Base-by-base conservation (phyloP, 2,113 vertebrate species). In the Sylvia atricapilla region DNA sequence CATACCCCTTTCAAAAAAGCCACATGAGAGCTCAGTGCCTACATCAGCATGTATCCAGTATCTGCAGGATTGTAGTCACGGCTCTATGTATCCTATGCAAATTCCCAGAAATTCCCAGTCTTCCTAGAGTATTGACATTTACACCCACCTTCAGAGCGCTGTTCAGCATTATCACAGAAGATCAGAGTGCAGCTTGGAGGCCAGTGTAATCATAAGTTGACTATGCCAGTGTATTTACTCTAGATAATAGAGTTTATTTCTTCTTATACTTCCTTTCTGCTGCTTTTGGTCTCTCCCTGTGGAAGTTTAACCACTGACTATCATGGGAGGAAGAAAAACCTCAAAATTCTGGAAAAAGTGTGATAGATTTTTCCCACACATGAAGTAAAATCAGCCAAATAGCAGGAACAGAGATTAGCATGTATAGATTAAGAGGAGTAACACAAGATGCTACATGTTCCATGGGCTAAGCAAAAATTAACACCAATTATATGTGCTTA, bases 211-310 rank as follows among this genome's bases (percentile, higher is more conserved):
- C 37, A 46, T 53, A 89, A 85, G 83, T 91, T 89, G 43, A 73
- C 37, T 46, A 21, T 47, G 59, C 63, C 72, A 13, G 53, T 84
- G 24, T 83, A 87, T 95, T 95, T 95, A 95, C 82, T 93, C 70
- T 89, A 83, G 74, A 44, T 96, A 95, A 95, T 91, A 91, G 94
- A 87, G 53, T 89, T 84, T 68, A 63, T 53, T 63, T 84, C 62
- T 89, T 72, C 70, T 68, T 68, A 52, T 78, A 69, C 82, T 91
- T 50, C 49, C 41, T 87, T 87, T 72, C 53, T 68, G 24, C 56
- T 89, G 81, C 46, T 84, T 84, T 66, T 69, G 44, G 11, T 95
- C 53, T 94, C 44, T 68, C 69, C 60, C 60, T 68, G 23, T 44
- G 49, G 70, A 90, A 85, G 37, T 58, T 85, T 50, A 76, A 73